A percentile compares a stretch with the other conserved stretches of the same genome.
These are phyloP conservation scores for Dasypolia templi DNA, from an alignment of 2,888 invertebrate species.

Conservation along the genomic window DNA sequence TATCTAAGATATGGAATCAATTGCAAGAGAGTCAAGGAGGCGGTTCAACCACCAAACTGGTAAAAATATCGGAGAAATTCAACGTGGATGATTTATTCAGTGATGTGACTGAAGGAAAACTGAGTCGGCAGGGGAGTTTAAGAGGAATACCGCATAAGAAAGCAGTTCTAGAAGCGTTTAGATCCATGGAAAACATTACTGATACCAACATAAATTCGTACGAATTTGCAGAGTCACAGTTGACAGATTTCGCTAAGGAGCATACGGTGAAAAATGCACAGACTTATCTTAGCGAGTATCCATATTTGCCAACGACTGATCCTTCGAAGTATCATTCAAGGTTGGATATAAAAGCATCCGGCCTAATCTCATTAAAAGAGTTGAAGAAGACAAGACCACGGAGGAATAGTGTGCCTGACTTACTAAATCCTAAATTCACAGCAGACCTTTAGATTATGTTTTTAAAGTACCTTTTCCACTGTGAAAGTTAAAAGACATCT, in stretches of 20 bases:
- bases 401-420: slow-evolving; percentile 87
- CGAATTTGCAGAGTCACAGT: slow-evolving; percentile 81
- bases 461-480: neutral
- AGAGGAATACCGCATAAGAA: slow-evolving; percentile 89
- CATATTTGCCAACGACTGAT: slow-evolving; percentile 88
- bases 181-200: slow-evolving; percentile 87
- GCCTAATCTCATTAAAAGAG: slow-evolving; percentile 87
- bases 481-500: neutral
- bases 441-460: slow-evolving; percentile 75
- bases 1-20: slow-evolving; percentile 84
- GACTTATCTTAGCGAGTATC: slow-evolving; percentile 87
- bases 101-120: slow-evolving; percentile 87
- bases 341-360: slow-evolving; percentile 84
- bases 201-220: slow-evolving; percentile 82
- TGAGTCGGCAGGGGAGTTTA: slow-evolving; percentile 87
- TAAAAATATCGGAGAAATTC: slow-evolving; percentile 89
- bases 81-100: slow-evolving; percentile 88
- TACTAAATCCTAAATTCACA: slow-evolving; percentile 83
- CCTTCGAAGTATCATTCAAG: slow-evolving; percentile 88
- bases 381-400: slow-evolving; percentile 79
- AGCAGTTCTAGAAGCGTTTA: slow-evolving; percentile 88
- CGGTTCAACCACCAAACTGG: slow-evolving; percentile 74
- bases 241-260: slow-evolving; percentile 81
- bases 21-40: slow-evolving; percentile 76
- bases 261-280: slow-evolving; percentile 83